A percentile compares a stretch with the other conserved stretches of the same genome.
phyloP scores from a whole-genome alignment of 2,888 invertebrate genomes.

The Habrosyne pyritoides region DNA sequence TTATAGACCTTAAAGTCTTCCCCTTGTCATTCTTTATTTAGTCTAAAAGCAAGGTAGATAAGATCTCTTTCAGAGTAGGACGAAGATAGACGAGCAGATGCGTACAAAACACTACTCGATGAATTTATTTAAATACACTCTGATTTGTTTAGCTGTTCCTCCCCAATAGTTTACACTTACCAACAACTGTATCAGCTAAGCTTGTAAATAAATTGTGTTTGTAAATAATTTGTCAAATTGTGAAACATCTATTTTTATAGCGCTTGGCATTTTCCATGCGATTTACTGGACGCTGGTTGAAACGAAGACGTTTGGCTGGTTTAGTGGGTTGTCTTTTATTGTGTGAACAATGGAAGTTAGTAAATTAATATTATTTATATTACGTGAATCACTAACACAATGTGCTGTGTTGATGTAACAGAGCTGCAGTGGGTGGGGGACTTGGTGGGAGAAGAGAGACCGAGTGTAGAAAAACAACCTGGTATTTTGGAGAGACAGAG shows the following conservation, averaged over 20 bases:
- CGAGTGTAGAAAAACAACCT: no score
- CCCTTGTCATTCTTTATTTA: no score
- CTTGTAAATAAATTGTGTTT: conserved; percentile 9
- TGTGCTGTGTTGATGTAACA: not conserved
- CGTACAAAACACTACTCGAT: not conserved
- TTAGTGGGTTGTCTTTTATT: not conserved
- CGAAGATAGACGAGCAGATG: not conserved
- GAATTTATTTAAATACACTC: not conserved
- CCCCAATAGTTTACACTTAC: not conserved
- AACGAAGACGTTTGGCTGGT: no score
- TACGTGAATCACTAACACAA: not conserved
- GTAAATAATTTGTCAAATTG: conserved; percentile 28
- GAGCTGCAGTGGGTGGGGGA: not conserved
- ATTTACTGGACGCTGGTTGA: conserved; percentile 8
- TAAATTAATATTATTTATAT: not conserved
- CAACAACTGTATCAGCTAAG: not conserved
- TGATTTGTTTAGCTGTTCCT: not conserved
- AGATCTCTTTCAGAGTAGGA: no score
- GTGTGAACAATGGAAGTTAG: not conserved
- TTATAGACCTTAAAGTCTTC: no score
- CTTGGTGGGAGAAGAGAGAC: no score
- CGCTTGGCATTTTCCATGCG: conserved; percentile 25
- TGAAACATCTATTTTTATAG: conserved; percentile 28
- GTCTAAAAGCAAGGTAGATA: no score
- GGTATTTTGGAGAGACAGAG: no score